Base-by-base conservation (phyloP, 1,140 invertebrate genomes). In the Drosophila pruinosa region DNA sequence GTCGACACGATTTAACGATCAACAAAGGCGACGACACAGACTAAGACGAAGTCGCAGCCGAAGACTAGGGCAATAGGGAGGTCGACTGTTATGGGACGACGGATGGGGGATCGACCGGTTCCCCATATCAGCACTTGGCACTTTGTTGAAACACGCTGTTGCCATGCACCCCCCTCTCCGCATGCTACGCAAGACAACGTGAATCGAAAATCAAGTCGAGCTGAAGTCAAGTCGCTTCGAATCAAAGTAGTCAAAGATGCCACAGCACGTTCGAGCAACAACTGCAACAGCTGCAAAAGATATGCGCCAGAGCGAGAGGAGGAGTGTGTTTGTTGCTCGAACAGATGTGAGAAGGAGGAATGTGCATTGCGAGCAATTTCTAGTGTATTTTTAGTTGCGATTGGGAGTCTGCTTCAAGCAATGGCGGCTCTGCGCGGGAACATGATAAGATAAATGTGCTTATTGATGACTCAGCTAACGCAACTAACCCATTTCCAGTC, bases 111-210 rank as follows among this genome's bases (percentile, higher is more conserved):
- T 24, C 26, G 56, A 72, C 81, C 81, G 78, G 80, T 85, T 85
- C 28, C 81, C 28, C 81, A 58, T 85, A 85, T 85, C 81, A 85
- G 82, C 62, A 58, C 24, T 48, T 68, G 28, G 47, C 47, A 47
- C 5, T 26, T 47, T 1, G 24, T 28, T 19, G 3, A 21, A 48
- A 34, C 63, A 39, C 63, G 47, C 78, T 85, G 80, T 85, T 85
- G 80, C 80, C 57, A 85, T 47, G 80, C 77, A 73, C 22, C 36
- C 61, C 36, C 68, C 36, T 39, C 12, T 15, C 22, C 36, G 24
- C 21, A 56, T 50, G 31, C 72, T 72, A 75, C 72, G 58, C 63
- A 78, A 74, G 36, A 17, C 57, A 70, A 34, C 31, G 31, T 34
- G 31, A 69, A 48, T 36, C 52, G 17, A 41, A 31, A 56, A 21